phyloP scores from a whole-genome alignment of 2,888 invertebrate genomes.

The Cheilosia vulpina region DNA sequence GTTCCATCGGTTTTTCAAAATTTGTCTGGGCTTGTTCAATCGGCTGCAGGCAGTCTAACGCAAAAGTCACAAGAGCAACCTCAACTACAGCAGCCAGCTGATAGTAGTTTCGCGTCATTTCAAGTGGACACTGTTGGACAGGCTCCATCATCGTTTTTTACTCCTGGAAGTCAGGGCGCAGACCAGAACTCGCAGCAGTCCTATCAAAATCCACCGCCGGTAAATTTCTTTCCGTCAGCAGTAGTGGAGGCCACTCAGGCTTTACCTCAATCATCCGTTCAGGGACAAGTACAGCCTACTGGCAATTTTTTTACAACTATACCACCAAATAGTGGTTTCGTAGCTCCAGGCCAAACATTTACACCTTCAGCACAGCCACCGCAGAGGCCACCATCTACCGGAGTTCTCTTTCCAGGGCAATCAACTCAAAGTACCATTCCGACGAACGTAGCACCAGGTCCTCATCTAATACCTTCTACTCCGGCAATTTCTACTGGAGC shows the following conservation, averaged over 20 bases:
- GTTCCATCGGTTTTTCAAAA: constrained; percentile 80
- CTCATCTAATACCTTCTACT: neutral
- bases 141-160: constrained; percentile 46
- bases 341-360: neutral
- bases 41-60: constrained; percentile 79
- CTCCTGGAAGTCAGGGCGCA: neutral
- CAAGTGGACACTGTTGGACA: constrained; percentile 29
- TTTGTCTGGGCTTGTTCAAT: constrained; percentile 81
- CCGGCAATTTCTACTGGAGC: neutral
- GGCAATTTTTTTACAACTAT: constrained; percentile 13
- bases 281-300: neutral
- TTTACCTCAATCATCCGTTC: neutral
- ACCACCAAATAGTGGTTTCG: neutral
- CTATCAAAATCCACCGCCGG: constrained; percentile 16
- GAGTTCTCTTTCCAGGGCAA: neutral
- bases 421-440: neutral
- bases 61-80: constrained; percentile 66
- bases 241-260: neutral
- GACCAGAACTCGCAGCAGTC: constrained; percentile 23
- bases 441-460: neutral
- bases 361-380: neutral
- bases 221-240: constrained; percentile 24
- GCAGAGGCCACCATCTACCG: neutral
- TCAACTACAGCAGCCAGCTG: constrained; percentile 19
- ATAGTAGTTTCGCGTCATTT: constrained; percentile 31